phyloP scores from a whole-genome alignment of 2,888 invertebrate species.

The Schrankia costaestrigalis region DNA sequence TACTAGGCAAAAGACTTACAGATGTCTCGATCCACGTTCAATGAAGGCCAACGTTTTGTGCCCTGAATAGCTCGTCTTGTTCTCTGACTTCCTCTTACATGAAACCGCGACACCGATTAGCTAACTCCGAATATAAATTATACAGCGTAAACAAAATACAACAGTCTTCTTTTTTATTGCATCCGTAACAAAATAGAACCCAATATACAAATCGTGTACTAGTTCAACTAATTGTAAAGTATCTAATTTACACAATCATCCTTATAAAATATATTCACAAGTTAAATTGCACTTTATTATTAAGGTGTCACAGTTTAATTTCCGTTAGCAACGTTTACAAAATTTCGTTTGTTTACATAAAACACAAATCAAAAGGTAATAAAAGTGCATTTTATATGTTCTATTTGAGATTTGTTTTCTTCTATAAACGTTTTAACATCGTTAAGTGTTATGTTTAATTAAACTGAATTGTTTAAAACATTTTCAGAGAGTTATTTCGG shows the following conservation, averaged over 20 bases:
- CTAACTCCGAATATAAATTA: no score
- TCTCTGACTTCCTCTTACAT: no score
- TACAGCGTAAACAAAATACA: no score
- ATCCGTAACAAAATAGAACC: constrained; percentile 13
- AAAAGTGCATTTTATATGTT: constrained; percentile 62
- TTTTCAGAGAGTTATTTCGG: constrained; percentile 22
- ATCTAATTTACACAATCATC: constrained; percentile 28
- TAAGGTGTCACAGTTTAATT: rapidly evolving
- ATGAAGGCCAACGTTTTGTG: no score
- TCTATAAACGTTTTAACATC: constrained; percentile 56
- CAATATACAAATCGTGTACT: constrained; percentile 19
- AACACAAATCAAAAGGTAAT: constrained; percentile 66
- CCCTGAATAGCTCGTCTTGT: no score
- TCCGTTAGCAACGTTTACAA: background rate
- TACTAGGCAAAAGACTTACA: no score
- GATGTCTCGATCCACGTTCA: no score
- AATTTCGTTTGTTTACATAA: constrained; percentile 41
- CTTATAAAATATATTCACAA: background rate
- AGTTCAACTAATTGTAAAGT: constrained; percentile 35
- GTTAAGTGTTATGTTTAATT: constrained; percentile 42
- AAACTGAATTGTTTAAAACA: constrained; percentile 21
- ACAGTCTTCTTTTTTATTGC: constrained; percentile 9
- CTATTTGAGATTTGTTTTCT: constrained; percentile 65
- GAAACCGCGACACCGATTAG: no score
- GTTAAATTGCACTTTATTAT: background rate